Base-by-base conservation (phyloP, 2,113 vertebrate genomes). In the Agelaius phoeniceus region DNA sequence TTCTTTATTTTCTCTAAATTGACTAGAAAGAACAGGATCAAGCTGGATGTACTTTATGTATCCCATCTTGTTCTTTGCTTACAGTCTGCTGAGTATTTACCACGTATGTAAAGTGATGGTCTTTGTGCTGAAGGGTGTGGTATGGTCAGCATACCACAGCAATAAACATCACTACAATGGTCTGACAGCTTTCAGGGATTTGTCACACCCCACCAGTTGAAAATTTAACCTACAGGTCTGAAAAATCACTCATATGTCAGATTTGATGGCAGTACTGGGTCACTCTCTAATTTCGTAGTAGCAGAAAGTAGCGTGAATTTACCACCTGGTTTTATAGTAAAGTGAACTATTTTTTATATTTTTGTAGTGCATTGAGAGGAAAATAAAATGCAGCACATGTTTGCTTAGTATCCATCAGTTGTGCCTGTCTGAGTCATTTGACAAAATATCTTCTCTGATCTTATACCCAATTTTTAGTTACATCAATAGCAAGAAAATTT, bases 391-490 rank as follows among this genome's bases (percentile, higher is more conserved):
- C 65, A 91, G 44, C 39, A 33, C 84, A 91, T 46, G n/a, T 94
- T 94, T 72, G 49, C 72, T 89, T 37, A 79, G 37, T 87, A 92
- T 49, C 65, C 48, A 59, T 97, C 91, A 91, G 81, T 76, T 90
- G 87, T 95, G 90, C 84, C 84, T 97, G 89, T 91, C 92, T 93
- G 84, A 91, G 77, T 87, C 68, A 85, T 84, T 93, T 93, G 89
- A 95, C 95, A 96, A 92, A 96, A 90, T 88, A 95, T 74, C 94
- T 96, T 85, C 89, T 95, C 84, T 93, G 87, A 97, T 96, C 59
- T 87, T 71, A 63, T 44, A 93, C 13, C 86, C 33, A 4, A 89
- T 88, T 96, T 96, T 93, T 90, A 95, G 71, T 59, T 91, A 81
- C 75, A 81, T 88, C 69, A 85, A 72, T 73, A 91, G 59, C 68